These are phyloP conservation scores for Nephila pilipes DNA, from an alignment of 1,140 invertebrate genomes.

Conservation along the genomic window DNA sequence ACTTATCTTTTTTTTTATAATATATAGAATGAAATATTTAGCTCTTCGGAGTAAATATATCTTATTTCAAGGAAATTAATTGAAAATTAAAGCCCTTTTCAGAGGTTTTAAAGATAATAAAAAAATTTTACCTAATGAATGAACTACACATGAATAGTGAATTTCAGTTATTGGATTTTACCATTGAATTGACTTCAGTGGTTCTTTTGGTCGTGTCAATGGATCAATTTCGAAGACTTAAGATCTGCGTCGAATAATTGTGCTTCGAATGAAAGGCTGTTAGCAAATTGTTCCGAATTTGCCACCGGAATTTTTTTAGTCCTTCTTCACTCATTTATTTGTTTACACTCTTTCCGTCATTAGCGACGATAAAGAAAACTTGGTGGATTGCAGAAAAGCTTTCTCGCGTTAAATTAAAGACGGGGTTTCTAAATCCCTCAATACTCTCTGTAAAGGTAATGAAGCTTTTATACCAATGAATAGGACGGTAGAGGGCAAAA, in stretches of 20 bases:
- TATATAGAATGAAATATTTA: too few relatives aligned
- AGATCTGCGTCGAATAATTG: conserved; percentile 59
- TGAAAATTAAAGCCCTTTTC: too few relatives aligned
- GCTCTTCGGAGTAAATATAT: too few relatives aligned
- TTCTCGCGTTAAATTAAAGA: conserved; percentile 70
- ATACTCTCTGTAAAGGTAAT: conserved; percentile 41
- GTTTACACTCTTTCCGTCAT: conserved; percentile 71
- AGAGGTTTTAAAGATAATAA: too few relatives aligned
- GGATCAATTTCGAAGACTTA: conserved; percentile 48
- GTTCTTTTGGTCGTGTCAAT: conserved; percentile 29
- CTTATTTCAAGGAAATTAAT: too few relatives aligned
- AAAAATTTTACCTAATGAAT: neutral
- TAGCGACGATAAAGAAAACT: conserved; percentile 62
- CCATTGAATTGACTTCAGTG: neutral
- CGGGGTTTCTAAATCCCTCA: conserved; percentile 47
- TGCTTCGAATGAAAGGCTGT: conserved; percentile 49
- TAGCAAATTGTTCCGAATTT: conserved; percentile 71
- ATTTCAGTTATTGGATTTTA: neutral
- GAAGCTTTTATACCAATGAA: conserved; percentile 70
- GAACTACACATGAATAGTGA: neutral
- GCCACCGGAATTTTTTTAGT: conserved; percentile 1
- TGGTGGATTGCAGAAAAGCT: conserved; percentile 57
- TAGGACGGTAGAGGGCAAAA: conserved; percentile 12
- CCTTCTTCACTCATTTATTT: conserved; percentile 48
- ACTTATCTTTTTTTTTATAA: too few relatives aligned